Evolutionary conservation across 1,140 invertebrate genomes (phyloP), one percentile per base, ranked within the genome.

Genomic region (Hypothenemus hampei): DNA sequence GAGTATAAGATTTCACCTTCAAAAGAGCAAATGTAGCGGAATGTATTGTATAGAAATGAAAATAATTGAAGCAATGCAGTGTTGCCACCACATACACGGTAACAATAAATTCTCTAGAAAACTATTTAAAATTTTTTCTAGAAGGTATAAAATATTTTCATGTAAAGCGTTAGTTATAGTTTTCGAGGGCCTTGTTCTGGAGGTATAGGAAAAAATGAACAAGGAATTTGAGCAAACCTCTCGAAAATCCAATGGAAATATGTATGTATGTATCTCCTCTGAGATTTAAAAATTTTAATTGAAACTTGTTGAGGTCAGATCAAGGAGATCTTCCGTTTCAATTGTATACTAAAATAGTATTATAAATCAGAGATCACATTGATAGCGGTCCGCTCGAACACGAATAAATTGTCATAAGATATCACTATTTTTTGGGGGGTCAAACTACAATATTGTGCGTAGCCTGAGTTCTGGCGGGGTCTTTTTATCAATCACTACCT

Each of bases 401-500:
- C 68, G 67, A 69, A 63, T 68, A 65, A 69, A 69, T 69, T 69
- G 66, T 69, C 66, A 69, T 62, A 61, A 65, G 56, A 66, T 68
- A 67, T 68, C 62, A 68, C 64, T 68, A 68, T 59, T 49, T 57
- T n/a, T n/a, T n/a, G n/a, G 61, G 59, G 52, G 57, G 48, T 53
- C 60, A 62, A 56, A 56, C 51, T 54, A 59, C 31, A 53, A 55
- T 57, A 59, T 63, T 63, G 61, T 63, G 61, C 61, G 61, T 61
- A 63, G 59, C 59, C 54, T 40, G 47, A 57, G 39, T 46, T 50
- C 36, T 35, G 47, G 45, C 47, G 44, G 54, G 51, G 51, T 45
- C 20, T 37, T 45, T 39, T 8, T 19, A 39, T n/a, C n/a, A n/a
- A n/a, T n/a, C n/a, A n/a, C n/a, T n/a, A n/a, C n/a, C n/a, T n/a